These are phyloP conservation scores for Teleopsis dalmanni DNA, from an alignment of 1,140 invertebrate species.

Conservation along the genomic window DNA sequence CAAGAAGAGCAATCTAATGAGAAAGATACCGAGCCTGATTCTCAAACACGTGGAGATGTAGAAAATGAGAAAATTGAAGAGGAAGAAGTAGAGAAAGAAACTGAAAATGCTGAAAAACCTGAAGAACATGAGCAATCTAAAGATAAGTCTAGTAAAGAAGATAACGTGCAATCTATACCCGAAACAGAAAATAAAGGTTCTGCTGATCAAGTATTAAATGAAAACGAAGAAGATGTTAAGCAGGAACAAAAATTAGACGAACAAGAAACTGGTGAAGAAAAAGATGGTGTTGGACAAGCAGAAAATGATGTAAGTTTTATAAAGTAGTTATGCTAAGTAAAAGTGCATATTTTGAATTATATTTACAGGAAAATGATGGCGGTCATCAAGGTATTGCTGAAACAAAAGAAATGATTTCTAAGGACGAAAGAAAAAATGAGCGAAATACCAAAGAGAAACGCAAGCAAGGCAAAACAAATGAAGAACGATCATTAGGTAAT, in stretches of 20 bases:
- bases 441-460: slow-evolving; percentile 33
- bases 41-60: slow-evolving; percentile 29
- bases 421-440: slow-evolving; percentile 41
- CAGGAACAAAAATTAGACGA: slow-evolving; percentile 41
- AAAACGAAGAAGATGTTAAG: slow-evolving; percentile 28
- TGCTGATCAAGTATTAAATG: slow-evolving; percentile 31
- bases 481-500: slow-evolving; percentile 53
- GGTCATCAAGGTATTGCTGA: slow-evolving; percentile 53
- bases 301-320: slow-evolving; percentile 49
- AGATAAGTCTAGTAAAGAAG: slow-evolving; percentile 50
- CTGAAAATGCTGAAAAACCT: slow-evolving; percentile 42
- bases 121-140: slow-evolving; percentile 63
- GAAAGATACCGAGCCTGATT: slow-evolving; percentile 51
- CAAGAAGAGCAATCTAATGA: slow-evolving; percentile 46
- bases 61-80: slow-evolving; percentile 29
- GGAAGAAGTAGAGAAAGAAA: slow-evolving; percentile 23
- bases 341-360: background rate
- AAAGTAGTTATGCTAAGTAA: background rate
- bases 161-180: slow-evolving; percentile 51
- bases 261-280: slow-evolving; percentile 49
- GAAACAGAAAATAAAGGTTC: slow-evolving; percentile 41
- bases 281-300: slow-evolving; percentile 55
- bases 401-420: slow-evolving; percentile 43
- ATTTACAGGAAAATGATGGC: slow-evolving; percentile 39
- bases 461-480: slow-evolving; percentile 46